Evolutionary conservation across 2,113 vertebrate species (phyloP), one percentile per base, ranked within the genome.

Genomic region (Melanerpes aurifrons): DNA sequence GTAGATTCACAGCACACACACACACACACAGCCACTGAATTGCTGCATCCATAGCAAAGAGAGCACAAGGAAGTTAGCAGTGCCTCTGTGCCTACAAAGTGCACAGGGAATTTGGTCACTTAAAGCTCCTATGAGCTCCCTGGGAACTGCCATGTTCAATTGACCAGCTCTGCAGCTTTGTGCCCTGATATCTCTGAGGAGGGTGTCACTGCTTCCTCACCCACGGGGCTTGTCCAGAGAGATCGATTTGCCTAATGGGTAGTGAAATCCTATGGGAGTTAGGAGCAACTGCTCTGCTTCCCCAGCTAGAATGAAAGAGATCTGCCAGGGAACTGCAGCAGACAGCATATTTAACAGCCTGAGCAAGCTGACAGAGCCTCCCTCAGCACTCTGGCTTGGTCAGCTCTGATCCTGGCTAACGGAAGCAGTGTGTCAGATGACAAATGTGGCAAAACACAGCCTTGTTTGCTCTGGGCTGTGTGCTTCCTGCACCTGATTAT

Each of bases 401-500:
- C 64, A 77, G 50, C 29, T 63, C 69, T 2, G 3, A 26, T 12
- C 63, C 24, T 57, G 61, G 37, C 62, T 32, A 68, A 37, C 1
- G 7, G 64, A 81, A 92, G 28, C 47, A 4, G 5, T 19, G 17
- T 86, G 82, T 75, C 80, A 80, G 78, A 69, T 85, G 95, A 93
- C 20, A 18, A 62, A 75, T 63, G 64, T 32, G 66, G 85, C 64
- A 74, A 97, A 95, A 91, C 73, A 83, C 0, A 32, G 14, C 0
- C 0, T 53, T 90, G 61, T 85, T 80, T 78, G 25, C 63, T 77
- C 73, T 84, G 56, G 58, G 50, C 63, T 58, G 22, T 57, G 35
- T 9, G 32, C 35, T 96, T 94, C 84, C 82, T 94, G 90, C 69
- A 67, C 81, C 70, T 76, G 57, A 86, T 87, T 61, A 72, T 40